phyloP scores from a whole-genome alignment of 2,888 invertebrate genomes.

The Amblyjoppa proteus region DNA sequence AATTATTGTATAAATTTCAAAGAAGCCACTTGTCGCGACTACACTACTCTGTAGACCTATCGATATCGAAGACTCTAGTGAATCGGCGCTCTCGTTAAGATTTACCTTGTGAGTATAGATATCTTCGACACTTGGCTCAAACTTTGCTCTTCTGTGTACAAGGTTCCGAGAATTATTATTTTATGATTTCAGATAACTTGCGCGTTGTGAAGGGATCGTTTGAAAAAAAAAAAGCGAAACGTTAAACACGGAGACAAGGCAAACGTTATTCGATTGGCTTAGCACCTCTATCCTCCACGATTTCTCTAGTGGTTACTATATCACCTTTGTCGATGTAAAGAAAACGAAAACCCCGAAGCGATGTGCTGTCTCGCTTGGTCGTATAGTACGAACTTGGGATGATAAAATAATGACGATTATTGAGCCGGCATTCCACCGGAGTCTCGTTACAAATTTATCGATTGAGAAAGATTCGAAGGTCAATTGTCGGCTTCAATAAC shows the following conservation, averaged over 20 bases:
- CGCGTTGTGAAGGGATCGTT: slow-evolving; percentile 22
- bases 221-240: slow-evolving; percentile 1
- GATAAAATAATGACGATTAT: slow-evolving; percentile 25
- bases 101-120: slow-evolving; percentile 50
- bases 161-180: slow-evolving; percentile 26
- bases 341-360: slow-evolving; percentile 33
- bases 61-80: slow-evolving; percentile 11
- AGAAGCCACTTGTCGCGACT: slow-evolving; percentile 6
- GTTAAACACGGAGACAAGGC: background rate
- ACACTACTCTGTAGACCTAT: background rate
- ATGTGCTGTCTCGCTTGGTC: slow-evolving; percentile 43
- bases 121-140: slow-evolving; percentile 6
- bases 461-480: slow-evolving; percentile 26
- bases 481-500: slow-evolving; percentile 52
- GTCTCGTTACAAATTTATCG: slow-evolving; percentile 27
- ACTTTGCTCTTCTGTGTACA: background rate
- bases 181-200: slow-evolving; percentile 45
- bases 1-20: slow-evolving; percentile 54
- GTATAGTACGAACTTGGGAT: slow-evolving; percentile 43
- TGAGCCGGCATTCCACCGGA: slow-evolving; percentile 9
- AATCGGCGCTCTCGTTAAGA: slow-evolving; percentile 15
- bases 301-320: slow-evolving; percentile 51
- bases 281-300: slow-evolving; percentile 38
- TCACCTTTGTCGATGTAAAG: slow-evolving; percentile 49
- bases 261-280: slow-evolving; percentile 39